Base-by-base conservation (phyloP, 2,797 vertebrate genomes). In the Urocyon cinereoargenteus region DNA sequence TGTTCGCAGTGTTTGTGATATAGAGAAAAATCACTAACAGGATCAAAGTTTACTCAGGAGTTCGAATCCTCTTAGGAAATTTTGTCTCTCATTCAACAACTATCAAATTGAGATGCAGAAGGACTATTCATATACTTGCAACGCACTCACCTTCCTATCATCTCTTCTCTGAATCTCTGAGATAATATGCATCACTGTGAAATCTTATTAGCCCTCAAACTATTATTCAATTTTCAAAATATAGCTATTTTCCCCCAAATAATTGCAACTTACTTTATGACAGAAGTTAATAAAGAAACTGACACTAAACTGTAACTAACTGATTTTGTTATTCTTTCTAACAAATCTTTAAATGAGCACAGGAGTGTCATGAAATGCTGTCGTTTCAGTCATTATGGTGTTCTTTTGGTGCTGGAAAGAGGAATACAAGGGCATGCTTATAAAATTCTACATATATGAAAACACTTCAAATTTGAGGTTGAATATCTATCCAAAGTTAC, bases 321-420 rank as follows among this genome's bases (percentile, higher is more conserved):
- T 78, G 31, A 68, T 90, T 78, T 90, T 24, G n/a, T 49, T 85
- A n/a, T 94, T 79, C 13, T 90, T 94, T 90, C 61, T 31, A 68
- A 59, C 3, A 36, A 84, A 49, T 85, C 31, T 51, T 51, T 14
- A 68, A 59, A 61, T 61, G 53, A 61, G 85, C n/a, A 86, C 10
- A 78, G 19, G 31, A 68, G 1, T 91, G n/a, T 11, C 53, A 79
- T 21, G n/a, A 61, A 24, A 78, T 53, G 2, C 18, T 77, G 9
- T 77, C 14, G 36, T n/a, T 59, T 78, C 24, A 19, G 16, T 68
- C 36, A 59, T 57, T 34, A 51, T 78, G 53, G 51, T 85, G 68
- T 66, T 84, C 40, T 53, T 1, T 21, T 16, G 4, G 6, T 26
- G 12, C 13, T 10, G 2, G 18, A 22, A 28, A 57, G 15, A 82